Evolutionary conservation across 1,140 invertebrate genomes (phyloP).

Genomic region (Phthorimaea operculella): DNA sequence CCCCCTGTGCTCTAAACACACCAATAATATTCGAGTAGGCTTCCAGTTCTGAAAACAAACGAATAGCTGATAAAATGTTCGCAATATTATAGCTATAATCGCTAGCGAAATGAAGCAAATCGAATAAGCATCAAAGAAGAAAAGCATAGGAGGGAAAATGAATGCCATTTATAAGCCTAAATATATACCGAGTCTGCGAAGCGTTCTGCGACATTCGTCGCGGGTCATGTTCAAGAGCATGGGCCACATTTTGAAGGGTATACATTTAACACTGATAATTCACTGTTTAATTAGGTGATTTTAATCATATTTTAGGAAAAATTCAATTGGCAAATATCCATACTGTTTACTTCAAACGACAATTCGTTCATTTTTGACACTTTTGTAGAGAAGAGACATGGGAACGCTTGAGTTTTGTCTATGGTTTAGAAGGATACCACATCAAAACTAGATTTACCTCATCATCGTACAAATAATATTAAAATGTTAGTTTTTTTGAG

Average conservation of each 20-base stretch:
- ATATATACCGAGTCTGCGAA: constrained; percentile 83
- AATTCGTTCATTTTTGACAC: constrained; percentile 67
- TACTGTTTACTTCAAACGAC: constrained; percentile 69
- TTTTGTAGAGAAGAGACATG: constrained; percentile 43
- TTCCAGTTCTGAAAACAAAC: constrained; percentile 81
- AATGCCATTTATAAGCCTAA: constrained; percentile 64
- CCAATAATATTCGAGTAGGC: constrained; percentile 90
- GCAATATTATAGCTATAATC: constrained; percentile 15
- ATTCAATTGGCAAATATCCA: constrained; percentile 65
- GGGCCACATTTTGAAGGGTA: constrained; percentile 60
- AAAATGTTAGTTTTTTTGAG: too few relatives aligned
- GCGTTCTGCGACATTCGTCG: constrained; percentile 87
- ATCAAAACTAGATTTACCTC: too few relatives aligned
- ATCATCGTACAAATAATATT: too few relatives aligned
- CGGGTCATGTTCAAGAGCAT: constrained; percentile 65
- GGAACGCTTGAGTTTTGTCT: constrained; percentile 52
- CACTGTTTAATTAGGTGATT: constrained; percentile 53
- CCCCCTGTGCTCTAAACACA: constrained; percentile 91
- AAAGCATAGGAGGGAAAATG: constrained; percentile 65
- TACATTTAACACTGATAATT: constrained; percentile 39
- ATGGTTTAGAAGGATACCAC: constrained; percentile 25
- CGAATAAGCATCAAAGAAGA: constrained; percentile 30
- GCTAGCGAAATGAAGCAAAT: constrained; percentile 24
- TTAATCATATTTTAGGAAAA: constrained; percentile 63
- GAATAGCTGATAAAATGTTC: constrained; percentile 25